Percentiles rank a stretch among this genome's conserved stretches.
These are phyloP conservation scores for Halictus quadricinctus DNA, from an alignment of 2,888 invertebrate genomes.

Conservation along the genomic window DNA sequence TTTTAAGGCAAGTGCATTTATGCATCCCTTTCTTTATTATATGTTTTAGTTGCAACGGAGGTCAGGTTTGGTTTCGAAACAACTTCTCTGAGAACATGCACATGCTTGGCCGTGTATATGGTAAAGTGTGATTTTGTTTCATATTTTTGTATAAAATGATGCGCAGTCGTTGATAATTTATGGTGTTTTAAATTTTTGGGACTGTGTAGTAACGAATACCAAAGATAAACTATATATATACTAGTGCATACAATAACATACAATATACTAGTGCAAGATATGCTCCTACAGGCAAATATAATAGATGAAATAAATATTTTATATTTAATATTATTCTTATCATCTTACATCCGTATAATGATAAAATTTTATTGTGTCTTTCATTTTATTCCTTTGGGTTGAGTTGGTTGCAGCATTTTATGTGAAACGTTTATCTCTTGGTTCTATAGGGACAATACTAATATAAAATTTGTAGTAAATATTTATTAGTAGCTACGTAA, in stretches of 20 bases:
- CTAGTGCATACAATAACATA: not conserved
- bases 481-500: not conserved
- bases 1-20: slow-evolving; percentile 2
- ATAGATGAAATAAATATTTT: not conserved
- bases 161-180: not conserved
- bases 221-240: slow-evolving; percentile 18
- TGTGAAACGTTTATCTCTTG: not conserved
- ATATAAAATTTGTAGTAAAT: not conserved
- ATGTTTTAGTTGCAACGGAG: slow-evolving; percentile 33
- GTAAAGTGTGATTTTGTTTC: slow-evolving; percentile 21
- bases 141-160: not conserved
- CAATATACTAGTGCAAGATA: no score
- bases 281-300: not conserved
- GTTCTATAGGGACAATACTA: not conserved
- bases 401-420: not conserved
- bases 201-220: not conserved
- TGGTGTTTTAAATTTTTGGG: not conserved
- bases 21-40: not conserved
- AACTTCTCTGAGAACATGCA: not conserved
- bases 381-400: not conserved
- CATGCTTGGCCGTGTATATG: not conserved
- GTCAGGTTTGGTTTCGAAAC: not conserved
- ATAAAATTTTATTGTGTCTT: no score
- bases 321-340: not conserved
- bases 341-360: not conserved